Conservation (phyloP, 1,140 invertebrate genomes). For the Macrotrachela quadricornifera region DNA sequence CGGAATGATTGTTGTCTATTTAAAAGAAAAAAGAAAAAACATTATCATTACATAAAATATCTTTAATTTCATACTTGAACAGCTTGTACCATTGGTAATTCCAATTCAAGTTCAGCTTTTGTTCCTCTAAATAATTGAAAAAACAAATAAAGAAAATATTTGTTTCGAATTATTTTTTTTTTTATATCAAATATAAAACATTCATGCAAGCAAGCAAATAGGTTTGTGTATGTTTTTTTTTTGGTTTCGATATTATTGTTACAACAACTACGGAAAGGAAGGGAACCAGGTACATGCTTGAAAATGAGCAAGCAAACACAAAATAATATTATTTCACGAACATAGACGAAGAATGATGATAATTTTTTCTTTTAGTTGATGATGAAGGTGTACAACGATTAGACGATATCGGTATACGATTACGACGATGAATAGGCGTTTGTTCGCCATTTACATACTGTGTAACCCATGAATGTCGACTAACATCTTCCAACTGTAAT, state of each 20-base stretch:
- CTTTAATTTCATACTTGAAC: conserved; percentile 47
- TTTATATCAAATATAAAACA: too few species aligned
- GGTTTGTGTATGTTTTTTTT: too few species aligned
- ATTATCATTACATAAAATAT: too few species aligned
- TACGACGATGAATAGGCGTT: too few species aligned
- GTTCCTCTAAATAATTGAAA: conserved; percentile 39
- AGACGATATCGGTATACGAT: not conserved
- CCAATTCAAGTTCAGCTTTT: conserved; percentile 77
- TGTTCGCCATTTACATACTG: conserved; percentile 34
- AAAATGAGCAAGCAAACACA: too few species aligned
- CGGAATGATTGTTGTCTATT: conserved; percentile 74
- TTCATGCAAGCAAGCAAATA: too few species aligned
- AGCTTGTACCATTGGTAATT: conserved; percentile 94
- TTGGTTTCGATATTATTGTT: too few species aligned
- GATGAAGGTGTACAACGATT: not conserved
- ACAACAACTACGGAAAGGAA: too few species aligned
- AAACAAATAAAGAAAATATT: conserved; percentile 1
- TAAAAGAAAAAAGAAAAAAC: not conserved
- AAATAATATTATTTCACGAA: too few species aligned
- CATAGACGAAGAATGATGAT: not conserved
- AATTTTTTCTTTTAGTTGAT: not conserved
- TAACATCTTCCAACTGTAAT: conserved; percentile 66
- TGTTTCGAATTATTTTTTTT: too few species aligned
- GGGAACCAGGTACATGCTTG: too few species aligned
- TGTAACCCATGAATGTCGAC: conserved; percentile 81